Conservation (phyloP, 1,140 invertebrate genomes). For the Drosophila takahashii region DNA sequence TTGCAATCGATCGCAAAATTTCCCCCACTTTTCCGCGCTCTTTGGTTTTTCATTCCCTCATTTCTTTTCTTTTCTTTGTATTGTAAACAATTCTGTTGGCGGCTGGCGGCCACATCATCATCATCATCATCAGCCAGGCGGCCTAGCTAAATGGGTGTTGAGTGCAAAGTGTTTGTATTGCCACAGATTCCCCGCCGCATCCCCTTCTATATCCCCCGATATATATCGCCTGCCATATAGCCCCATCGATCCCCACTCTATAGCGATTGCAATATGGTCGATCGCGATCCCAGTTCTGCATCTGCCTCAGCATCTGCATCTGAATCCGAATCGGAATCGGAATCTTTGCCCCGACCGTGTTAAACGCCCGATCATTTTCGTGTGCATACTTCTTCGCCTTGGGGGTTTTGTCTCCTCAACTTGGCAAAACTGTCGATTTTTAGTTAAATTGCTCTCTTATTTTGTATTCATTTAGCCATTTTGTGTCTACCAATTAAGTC, state of each 20-base stretch:
- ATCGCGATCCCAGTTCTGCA: slow-evolving; percentile 31
- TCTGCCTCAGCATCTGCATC: slow-evolving; percentile 28
- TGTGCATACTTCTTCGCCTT: slow-evolving; percentile 30
- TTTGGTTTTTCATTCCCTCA: slow-evolving; percentile 20
- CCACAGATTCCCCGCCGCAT: slow-evolving; percentile 20
- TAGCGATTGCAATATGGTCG: slow-evolving; percentile 59
- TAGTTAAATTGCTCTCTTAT: neutral
- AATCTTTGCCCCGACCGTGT: slow-evolving; percentile 65
- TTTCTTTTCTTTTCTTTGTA: slow-evolving; percentile 33
- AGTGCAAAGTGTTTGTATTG: slow-evolving; percentile 81
- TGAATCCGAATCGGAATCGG: slow-evolving; percentile 38
- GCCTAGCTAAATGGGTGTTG: slow-evolving; percentile 78
- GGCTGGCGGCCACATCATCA: slow-evolving; percentile 61
- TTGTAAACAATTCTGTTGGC: slow-evolving; percentile 79
- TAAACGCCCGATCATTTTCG: slow-evolving; percentile 78
- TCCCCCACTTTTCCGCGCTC: slow-evolving; percentile 36
- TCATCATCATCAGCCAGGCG: slow-evolving; percentile 47
- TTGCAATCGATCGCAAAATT: slow-evolving; percentile 77
- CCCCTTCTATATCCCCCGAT: neutral
- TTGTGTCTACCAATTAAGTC: too few relatives aligned
- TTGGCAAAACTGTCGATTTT: slow-evolving; percentile 7
- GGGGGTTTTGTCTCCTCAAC: slow-evolving; percentile 18
- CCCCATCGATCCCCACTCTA: slow-evolving; percentile 15
- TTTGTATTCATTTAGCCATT: neutral
- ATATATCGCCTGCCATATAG: neutral